phyloP scores from a whole-genome alignment of 1,140 invertebrate genomes.

The Eueides isabella region DNA sequence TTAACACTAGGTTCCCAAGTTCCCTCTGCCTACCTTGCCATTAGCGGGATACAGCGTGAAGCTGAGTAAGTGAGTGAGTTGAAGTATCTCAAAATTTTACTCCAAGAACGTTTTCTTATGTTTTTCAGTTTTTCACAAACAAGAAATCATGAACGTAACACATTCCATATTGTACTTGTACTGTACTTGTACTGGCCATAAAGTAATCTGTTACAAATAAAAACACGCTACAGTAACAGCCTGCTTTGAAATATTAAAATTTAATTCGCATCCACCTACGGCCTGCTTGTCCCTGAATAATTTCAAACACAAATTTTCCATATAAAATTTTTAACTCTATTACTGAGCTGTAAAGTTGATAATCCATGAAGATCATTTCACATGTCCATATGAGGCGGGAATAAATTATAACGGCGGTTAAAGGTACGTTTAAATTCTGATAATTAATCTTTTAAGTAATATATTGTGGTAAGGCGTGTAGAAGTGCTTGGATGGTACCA shows the following conservation, averaged over 20 bases:
- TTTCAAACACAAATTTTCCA: slow-evolving; percentile 10
- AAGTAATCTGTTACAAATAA: slow-evolving; percentile 19
- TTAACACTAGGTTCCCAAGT: too few relatives aligned
- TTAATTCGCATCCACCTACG: slow-evolving; percentile 34
- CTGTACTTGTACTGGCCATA: too few relatives aligned
- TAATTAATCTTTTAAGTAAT: slow-evolving; percentile 37
- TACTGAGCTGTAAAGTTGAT: neutral
- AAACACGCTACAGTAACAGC: slow-evolving; percentile 19
- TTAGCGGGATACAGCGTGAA: too few relatives aligned
- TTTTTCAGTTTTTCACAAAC: neutral
- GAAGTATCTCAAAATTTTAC: too few relatives aligned
- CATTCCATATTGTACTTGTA: neutral
- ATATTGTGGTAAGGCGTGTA: slow-evolving; percentile 20
- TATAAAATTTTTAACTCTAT: neutral
- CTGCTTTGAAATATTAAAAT: slow-evolving; percentile 39
- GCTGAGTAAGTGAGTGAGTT: too few relatives aligned
- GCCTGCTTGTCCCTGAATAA: slow-evolving; percentile 31
- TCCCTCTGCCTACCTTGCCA: too few relatives aligned
- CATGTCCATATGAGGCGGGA: slow-evolving; percentile 19
- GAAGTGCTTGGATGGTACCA: slow-evolving; percentile 28
- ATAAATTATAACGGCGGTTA: slow-evolving; percentile 32
- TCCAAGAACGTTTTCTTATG: too few relatives aligned
- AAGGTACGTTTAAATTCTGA: slow-evolving; percentile 31
- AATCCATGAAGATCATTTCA: neutral
- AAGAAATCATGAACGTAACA: neutral